Evolutionary conservation across 2,797 vertebrate species (phyloP), one percentile per base, ranked within the genome.

Genomic region (Lithobates pipiens): DNA sequence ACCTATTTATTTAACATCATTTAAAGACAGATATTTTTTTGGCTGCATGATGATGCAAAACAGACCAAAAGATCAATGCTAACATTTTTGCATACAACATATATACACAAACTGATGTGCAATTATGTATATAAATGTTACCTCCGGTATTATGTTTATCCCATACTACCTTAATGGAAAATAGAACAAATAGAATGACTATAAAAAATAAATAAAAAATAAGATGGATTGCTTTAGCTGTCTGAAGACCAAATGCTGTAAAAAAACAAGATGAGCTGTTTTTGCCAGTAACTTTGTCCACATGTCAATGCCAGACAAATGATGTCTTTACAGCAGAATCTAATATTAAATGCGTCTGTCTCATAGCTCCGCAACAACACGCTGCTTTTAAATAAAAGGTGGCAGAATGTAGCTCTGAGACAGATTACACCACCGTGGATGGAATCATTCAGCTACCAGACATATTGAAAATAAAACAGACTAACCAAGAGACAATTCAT

Each of bases 321-420:
- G 23, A 57, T 27, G 57, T 42, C 63, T 65, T 65, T 46, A 78
- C n/a, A 46, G 46, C 15, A 80, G 77, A 80, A 50, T 67, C 65
- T 6, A 27, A 29, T 54, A 70, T 69, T 32, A 69, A 39, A 46
- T 21, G 23, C 29, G 25, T 39, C 57, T 44, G 76, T 23, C 23
- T 78, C 36, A 29, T 78, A 65, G 57, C 32, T 67, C 27, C 27
- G 10, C n/a, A 67, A 63, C 42, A 44, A 78, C 36, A 67, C 63
- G 3, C 9, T 6, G 16, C 63, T 44, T 23, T 69, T 32, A 18
- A 68, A 50, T 50, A 65, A 69, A 79, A 79, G 29, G 65, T 32
- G 65, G 16, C 77, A 79, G 77, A 79, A 23, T 69, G 77, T 15
- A 69, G 25, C 77, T 29, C 65, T 27, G 25, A 67, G 65, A 67